These are phyloP conservation scores for Vannuccia rotundouncinata DNA, from an alignment of 2,888 invertebrate species.

Conservation along the genomic window DNA sequence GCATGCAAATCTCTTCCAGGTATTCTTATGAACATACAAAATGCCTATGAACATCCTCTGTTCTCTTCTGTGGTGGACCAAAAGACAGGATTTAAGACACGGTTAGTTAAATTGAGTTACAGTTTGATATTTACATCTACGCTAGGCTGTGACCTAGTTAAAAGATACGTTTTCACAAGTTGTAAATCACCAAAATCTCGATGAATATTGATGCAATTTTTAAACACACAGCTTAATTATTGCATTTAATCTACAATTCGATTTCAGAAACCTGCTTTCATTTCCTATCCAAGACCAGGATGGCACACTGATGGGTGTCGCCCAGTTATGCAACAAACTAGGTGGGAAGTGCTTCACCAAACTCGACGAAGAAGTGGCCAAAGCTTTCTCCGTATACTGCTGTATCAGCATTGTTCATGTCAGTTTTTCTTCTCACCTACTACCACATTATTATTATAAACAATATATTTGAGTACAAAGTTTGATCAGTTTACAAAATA, in stretches of 20 bases:
- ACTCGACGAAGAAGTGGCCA: constrained; percentile 71
- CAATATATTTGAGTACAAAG: no score
- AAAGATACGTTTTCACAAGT: no score
- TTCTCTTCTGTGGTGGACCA: constrained; percentile 71
- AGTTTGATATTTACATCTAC: no score
- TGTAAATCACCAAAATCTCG: no score
- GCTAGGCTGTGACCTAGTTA: no score
- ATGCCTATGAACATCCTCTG: constrained; percentile 68
- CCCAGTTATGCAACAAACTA: constrained; percentile 70
- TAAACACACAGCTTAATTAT: no score
- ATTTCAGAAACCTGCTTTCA: constrained; percentile 67
- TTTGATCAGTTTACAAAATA: no score
- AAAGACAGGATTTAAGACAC: constrained; percentile 67
- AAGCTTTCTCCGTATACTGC: constrained; percentile 72
- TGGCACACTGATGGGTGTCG: constrained; percentile 63
- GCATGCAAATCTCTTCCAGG: constrained; percentile 56
- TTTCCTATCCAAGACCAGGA: constrained; percentile 74
- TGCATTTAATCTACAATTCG: no score
- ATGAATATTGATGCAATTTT: no score
- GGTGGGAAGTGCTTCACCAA: constrained; percentile 65
- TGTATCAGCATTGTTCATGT: constrained; percentile 71
- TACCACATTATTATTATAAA: no score
- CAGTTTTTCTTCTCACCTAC: no score
- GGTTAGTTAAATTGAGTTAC: no score
- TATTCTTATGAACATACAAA: constrained; percentile 67